Base-by-base conservation (phyloP, 2,113 vertebrate species). In the Trachemys scripta region DNA sequence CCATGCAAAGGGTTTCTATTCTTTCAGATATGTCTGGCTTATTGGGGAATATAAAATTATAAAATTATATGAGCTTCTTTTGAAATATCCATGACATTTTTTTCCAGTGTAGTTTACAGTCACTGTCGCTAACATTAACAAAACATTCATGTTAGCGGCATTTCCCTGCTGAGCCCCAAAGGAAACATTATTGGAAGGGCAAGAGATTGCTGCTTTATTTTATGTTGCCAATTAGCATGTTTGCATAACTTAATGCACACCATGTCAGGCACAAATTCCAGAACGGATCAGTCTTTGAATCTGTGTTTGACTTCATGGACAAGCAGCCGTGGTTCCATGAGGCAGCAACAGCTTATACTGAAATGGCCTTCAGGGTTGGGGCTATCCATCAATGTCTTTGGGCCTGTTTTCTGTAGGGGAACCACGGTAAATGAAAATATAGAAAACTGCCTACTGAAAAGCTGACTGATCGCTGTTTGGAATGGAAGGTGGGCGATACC, bases 211-310 rank as follows among this genome's bases (percentile, higher is more conserved):
- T 90, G 59, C 94, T 97, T 91, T 97, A 95, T 95, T 94, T 89
- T 94, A 81, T 0, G 0, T 85, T 88, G 88, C 0, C 0, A 96
- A 98, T 97, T 96, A 97, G 59, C 95, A 95, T 97, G 94, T 97
- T 98, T 97, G 96, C 94, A 95, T 96, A 97, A 97, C 91, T 97
- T 92, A 97, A 93, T 93, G 94, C 91, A 91, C 95, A 93, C 91
- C 89, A 82, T 79, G 38, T 97, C 90, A 92, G 92, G 57, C 93
- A 94, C 90, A 87, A 96, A 92, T 95, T 95, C 91, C 93, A 96
- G 75, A 94, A 90, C 45, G 94, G 51, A 97, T 97, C 93, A 91
- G 81, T 97, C 94, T 96, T 94, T 88, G 92, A 94, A 0, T 0
- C 90, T 82, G 59, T 90, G 84, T 93, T 96, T 97, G 92, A 88